phyloP scores from a whole-genome alignment of 2,888 invertebrate species.

The Notocelia uddmanniana region DNA sequence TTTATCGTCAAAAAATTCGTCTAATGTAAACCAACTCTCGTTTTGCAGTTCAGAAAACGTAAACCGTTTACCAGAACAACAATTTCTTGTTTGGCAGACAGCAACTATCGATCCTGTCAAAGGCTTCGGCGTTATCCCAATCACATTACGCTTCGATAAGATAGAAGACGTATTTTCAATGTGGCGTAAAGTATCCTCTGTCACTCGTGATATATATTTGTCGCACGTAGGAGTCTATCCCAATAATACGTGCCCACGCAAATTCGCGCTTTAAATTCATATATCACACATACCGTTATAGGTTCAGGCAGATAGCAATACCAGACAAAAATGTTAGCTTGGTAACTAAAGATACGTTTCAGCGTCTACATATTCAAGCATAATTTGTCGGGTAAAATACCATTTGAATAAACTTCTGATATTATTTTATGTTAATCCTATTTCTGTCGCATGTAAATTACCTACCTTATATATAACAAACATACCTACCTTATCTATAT shows the following conservation, averaged over 20 bases:
- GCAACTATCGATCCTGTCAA: conserved; percentile 39
- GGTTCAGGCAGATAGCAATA: not conserved
- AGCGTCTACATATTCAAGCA: not conserved
- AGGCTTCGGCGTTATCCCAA: conserved; percentile 35
- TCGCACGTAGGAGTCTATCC: not conserved
- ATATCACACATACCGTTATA: not conserved
- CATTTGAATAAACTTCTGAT: no score
- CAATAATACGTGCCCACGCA: conserved; percentile 12
- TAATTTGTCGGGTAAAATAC: not conserved
- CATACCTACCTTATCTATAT: no score
- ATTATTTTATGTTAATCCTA: not conserved
- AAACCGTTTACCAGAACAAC: conserved; percentile 2
- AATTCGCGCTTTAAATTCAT: not conserved
- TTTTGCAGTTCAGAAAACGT: conserved; percentile 2
- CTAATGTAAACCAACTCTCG: not conserved
- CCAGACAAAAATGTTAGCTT: not conserved
- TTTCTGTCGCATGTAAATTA: not conserved
- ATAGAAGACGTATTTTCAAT: conserved; percentile 16
- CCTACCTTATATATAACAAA: no score
- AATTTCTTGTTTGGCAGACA: conserved; percentile 31
- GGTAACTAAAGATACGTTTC: not conserved
- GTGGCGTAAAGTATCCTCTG: not conserved
- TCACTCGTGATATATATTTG: conserved; percentile 9
- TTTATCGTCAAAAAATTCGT: no score
- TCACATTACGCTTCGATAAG: conserved; percentile 35